Conservation (phyloP, 2,113 vertebrate species). For the Megaptera novaeangliae region DNA sequence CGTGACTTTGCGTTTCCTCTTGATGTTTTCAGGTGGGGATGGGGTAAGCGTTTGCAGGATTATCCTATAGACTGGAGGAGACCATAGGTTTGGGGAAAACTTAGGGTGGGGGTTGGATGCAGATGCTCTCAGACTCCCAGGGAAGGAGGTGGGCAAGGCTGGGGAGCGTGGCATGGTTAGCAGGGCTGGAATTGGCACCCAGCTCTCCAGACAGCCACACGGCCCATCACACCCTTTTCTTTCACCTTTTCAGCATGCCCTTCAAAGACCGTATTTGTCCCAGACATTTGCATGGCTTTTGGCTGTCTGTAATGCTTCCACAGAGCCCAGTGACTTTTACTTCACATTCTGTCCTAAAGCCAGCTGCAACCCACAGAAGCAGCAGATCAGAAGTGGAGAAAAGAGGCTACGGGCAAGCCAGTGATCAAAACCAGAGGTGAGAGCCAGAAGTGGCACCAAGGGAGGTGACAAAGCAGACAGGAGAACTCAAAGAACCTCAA, state of each 20-base stretch:
- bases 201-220: background rate
- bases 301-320: background rate
- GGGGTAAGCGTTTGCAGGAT: background rate
- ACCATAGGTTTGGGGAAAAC: background rate
- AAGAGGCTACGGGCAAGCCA: background rate
- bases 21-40: background rate
- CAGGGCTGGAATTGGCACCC: background rate
- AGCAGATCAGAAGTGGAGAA: background rate
- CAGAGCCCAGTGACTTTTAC: background rate
- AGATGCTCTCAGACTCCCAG: background rate
- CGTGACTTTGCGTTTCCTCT: background rate
- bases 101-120: background rate
- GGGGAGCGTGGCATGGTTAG: too few relatives aligned
- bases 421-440: background rate
- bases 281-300: too few relatives aligned
- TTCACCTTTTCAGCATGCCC: background rate
- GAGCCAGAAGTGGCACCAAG: background rate
- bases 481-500: background rate
- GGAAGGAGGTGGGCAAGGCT: background rate
- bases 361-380: too few relatives aligned
- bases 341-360: background rate
- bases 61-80: background rate
- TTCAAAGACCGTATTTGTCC: background rate
- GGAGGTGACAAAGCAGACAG: background rate
- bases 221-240: background rate